Evolutionary conservation across 1,140 invertebrate genomes (phyloP), one percentile per base, ranked within the genome.

Genomic region (Drosophila subpulchrella): DNA sequence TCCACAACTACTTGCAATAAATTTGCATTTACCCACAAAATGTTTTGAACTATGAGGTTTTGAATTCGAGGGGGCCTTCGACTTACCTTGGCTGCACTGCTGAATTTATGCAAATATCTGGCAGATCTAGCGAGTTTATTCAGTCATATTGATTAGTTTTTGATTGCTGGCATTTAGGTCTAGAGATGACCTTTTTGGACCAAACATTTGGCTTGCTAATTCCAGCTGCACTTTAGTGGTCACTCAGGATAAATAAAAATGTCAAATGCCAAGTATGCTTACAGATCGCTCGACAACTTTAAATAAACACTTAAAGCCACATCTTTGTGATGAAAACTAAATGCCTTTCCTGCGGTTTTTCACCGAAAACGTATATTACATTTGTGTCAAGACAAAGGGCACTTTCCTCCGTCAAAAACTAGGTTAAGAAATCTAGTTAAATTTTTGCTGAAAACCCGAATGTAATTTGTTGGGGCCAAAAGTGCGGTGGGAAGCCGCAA

Each of bases 11-110:
- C 51, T 71, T 41, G 83, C 84, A 84, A 89, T 88, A 88, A 88
- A 88, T 88, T 88, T 88, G 84, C 84, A 88, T 88, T 88, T 88
- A 72, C 73, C 66, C 80, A 89, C 84, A 88, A 89, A 88, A 89
- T 88, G 83, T 88, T 88, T 88, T 88, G 83, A 88, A 88, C 83
- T 88, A 88, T 79, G 79, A 68, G 73, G 34, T 55, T 68, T 57
- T 65, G 42, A 65, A 42, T 70, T 68, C 54, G 47, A 36, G 44
- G 27, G 8, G 24, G 17, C 44, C 20, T 12, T 56, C 30, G 83
- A 61, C 63, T 89, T 86, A 86, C 83, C 83, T 76, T 79, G 71
- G 61, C 39, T 83, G 79, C 80, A 76, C 62, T 80, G 76, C 84
- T 62, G 77, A 58, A 57, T 89, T 89, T 89, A 88, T 89, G 89